These are phyloP conservation scores for Rhadinocentrus ornatus DNA, from an alignment of 2,797 vertebrate genomes.

Conservation along the genomic window DNA sequence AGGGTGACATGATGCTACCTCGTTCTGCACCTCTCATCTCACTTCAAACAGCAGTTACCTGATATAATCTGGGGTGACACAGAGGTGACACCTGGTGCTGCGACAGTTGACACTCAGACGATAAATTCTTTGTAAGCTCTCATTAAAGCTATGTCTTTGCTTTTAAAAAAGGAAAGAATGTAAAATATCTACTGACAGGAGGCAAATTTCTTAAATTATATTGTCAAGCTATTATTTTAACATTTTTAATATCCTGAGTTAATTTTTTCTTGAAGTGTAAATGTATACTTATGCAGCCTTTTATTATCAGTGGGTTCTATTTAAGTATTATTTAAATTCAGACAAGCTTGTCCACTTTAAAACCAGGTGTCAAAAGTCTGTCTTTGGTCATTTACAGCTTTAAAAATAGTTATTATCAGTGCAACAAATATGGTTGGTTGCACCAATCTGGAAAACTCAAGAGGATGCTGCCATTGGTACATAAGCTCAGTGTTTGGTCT, in stretches of 20 bases:
- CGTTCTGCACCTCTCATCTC: constrained; percentile 82
- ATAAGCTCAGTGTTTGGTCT: constrained; percentile 44
- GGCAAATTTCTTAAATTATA: constrained; percentile 58
- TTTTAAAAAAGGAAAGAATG: constrained; percentile 68
- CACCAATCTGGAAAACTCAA: constrained; percentile 50
- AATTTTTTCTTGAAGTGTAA: constrained; percentile 54
- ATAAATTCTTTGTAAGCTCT: constrained; percentile 34
- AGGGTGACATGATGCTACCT: constrained; percentile 84
- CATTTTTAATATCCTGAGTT: constrained; percentile 52
- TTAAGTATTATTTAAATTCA: constrained; percentile 78
- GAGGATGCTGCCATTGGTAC: constrained; percentile 46
- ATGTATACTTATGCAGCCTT: constrained; percentile 62
- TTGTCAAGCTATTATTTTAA: constrained; percentile 42
- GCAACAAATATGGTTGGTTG: constrained; percentile 32
- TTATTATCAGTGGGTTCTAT: constrained; percentile 63
- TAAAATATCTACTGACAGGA: constrained; percentile 38
- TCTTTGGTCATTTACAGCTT: constrained; percentile 34
- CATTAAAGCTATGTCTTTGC: constrained; percentile 32
- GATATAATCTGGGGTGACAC: constrained; percentile 49
- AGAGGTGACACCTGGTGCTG: constrained; percentile 65
- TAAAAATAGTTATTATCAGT: constrained; percentile 48
- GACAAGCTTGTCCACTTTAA: constrained; percentile 35
- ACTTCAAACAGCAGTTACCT: constrained; percentile 80
- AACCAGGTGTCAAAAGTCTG: constrained; percentile 13
- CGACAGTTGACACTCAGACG: constrained; percentile 36